Percentiles rank a stretch among this genome's conserved stretches.
Evolutionary conservation across 2,113 vertebrate genomes (phyloP).

Genomic region (Galbula dea): DNA sequence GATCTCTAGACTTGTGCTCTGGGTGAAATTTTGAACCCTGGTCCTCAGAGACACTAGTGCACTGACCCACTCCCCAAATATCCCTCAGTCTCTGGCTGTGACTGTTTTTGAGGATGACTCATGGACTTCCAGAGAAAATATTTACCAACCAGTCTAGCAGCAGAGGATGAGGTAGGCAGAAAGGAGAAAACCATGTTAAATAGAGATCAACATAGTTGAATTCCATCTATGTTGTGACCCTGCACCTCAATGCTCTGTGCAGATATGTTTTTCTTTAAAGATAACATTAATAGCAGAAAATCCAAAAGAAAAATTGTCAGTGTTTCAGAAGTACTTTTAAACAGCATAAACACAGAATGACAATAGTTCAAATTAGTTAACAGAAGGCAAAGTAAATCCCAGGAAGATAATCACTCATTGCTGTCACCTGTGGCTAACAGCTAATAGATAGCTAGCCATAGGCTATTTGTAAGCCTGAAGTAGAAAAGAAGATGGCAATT

Average conservation of each 20-base stretch:
- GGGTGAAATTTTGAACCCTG: background rate
- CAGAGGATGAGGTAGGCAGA: conserved; percentile 18
- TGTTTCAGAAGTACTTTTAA: background rate
- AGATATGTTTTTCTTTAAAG: background rate
- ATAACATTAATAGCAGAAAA: background rate
- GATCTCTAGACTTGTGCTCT: background rate
- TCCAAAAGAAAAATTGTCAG: background rate
- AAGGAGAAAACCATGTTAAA: background rate
- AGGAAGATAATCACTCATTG: background rate
- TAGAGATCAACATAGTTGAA: background rate
- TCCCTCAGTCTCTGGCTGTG: background rate
- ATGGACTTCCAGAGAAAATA: conserved; percentile 33
- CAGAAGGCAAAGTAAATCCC: background rate
- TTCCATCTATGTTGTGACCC: conserved; percentile 21
- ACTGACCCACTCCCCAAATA: conserved; percentile 1
- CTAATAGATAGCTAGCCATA: background rate
- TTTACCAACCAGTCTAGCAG: conserved; percentile 5
- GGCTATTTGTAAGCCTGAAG: background rate
- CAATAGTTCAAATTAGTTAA: background rate
- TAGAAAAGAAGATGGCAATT: background rate
- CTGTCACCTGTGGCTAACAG: background rate
- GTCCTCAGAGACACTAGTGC: background rate
- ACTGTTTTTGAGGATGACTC: background rate
- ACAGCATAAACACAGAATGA: background rate
- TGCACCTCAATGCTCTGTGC: background rate